These are phyloP conservation scores for Mellilla xanthometata DNA, from an alignment of 2,888 invertebrate genomes.

Conservation along the genomic window DNA sequence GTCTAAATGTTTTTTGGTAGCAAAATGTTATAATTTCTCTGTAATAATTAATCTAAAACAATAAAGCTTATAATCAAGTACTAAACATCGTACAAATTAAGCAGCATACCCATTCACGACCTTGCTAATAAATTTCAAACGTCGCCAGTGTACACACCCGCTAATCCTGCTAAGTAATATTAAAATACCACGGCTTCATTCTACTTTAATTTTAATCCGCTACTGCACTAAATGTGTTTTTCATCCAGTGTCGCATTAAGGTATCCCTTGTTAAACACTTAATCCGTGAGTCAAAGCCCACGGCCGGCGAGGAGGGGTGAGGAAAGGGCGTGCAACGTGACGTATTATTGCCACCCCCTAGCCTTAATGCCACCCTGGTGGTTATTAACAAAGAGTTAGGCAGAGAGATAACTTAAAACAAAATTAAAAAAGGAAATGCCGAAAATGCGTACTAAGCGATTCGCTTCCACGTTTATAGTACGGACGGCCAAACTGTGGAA, in stretches of 20 bases:
- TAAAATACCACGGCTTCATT: not conserved
- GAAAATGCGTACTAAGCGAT: too few species aligned
- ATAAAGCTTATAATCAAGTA: too few species aligned
- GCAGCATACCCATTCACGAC: too few species aligned
- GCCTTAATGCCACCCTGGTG: not conserved
- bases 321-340: not conserved
- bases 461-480: too few species aligned
- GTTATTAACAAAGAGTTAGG: not conserved
- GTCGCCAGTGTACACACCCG: too few species aligned
- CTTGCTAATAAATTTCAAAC: too few species aligned
- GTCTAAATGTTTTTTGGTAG: too few species aligned
- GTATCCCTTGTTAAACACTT: constrained; percentile 4
- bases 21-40: too few species aligned
- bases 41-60: too few species aligned
- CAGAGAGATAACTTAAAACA: not conserved
- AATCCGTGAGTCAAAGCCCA: constrained; percentile 5
- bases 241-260: constrained; percentile 9
- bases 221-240: not conserved
- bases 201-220: not conserved
- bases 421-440: too few species aligned
- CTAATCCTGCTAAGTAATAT: not conserved
- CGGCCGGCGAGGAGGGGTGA: not conserved
- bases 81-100: too few species aligned
- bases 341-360: not conserved
- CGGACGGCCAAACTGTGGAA: too few species aligned